These are phyloP conservation scores for Hermatobates lingyangjiaoensis DNA, from an alignment of 1,140 invertebrate species.

Conservation along the genomic window DNA sequence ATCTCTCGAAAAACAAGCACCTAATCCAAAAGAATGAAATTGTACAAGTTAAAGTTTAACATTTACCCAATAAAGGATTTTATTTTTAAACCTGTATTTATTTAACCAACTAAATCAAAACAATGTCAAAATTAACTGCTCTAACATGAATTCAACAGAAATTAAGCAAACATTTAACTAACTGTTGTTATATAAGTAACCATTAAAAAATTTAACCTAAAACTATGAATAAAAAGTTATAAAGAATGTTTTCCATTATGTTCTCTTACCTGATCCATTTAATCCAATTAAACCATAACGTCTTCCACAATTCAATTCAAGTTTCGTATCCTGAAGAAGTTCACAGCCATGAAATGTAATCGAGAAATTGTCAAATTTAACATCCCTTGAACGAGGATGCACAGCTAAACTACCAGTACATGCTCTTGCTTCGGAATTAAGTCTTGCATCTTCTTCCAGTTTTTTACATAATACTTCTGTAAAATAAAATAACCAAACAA, in stretches of 20 bases:
- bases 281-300: slow-evolving; percentile 90
- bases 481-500: slow-evolving; percentile 6
- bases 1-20: no score
- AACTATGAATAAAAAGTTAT: no score
- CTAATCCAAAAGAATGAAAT: no score
- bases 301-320: slow-evolving; percentile 91
- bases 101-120: no score
- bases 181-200: no score
- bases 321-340: slow-evolving; percentile 81
- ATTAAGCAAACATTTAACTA: no score
- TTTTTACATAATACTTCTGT: slow-evolving; percentile 69
- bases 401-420: slow-evolving; percentile 88
- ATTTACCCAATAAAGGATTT: no score
- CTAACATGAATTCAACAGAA: background rate
- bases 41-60: no score
- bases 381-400: slow-evolving; percentile 83
- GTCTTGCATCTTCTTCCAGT: slow-evolving; percentile 69
- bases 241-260: no score
- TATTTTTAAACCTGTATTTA: no score
- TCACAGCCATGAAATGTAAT: slow-evolving; percentile 96
- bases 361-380: slow-evolving; percentile 93
- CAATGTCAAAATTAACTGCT: no score
- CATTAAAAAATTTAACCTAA: no score
- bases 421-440: slow-evolving; percentile 82
- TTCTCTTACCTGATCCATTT: slow-evolving; percentile 74